Percentiles rank a stretch among this genome's conserved stretches.
Conservation (phyloP, 2,797 vertebrate species). For the Pseudotriccus pelzelni region DNA sequence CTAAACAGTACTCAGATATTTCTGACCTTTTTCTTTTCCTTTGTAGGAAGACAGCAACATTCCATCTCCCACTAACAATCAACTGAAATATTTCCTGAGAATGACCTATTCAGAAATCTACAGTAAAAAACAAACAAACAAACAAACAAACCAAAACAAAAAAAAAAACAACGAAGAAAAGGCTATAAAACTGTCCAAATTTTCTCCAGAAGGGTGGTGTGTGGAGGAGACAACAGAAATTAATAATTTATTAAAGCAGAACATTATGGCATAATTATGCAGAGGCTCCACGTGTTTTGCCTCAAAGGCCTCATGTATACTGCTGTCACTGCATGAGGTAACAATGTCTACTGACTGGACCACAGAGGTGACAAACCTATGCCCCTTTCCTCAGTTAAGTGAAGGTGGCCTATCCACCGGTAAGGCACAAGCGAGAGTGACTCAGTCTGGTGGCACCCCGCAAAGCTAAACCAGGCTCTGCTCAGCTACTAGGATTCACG, state of each 20-base stretch:
- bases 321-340: background rate
- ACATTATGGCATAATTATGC: background rate
- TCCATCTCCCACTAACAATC: background rate
- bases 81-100: background rate
- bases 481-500: too few relatives aligned
- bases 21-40: background rate
- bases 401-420: background rate
- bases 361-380: accelerated
- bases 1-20: background rate
- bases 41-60: background rate
- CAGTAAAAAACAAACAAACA: background rate
- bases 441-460: background rate
- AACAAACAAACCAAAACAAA: too few relatives aligned
- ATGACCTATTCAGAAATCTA: background rate
- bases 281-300: background rate
- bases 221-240: background rate
- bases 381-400: background rate
- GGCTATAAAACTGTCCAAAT: background rate
- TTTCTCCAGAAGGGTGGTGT: accelerated
- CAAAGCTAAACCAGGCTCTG: background rate
- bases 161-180: background rate
- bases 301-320: background rate
- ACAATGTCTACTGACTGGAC: background rate
- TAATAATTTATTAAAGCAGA: background rate
- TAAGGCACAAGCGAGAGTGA: background rate